These are phyloP conservation scores for Willisornis vidua DNA, from an alignment of 2,113 vertebrate species.

Conservation along the genomic window DNA sequence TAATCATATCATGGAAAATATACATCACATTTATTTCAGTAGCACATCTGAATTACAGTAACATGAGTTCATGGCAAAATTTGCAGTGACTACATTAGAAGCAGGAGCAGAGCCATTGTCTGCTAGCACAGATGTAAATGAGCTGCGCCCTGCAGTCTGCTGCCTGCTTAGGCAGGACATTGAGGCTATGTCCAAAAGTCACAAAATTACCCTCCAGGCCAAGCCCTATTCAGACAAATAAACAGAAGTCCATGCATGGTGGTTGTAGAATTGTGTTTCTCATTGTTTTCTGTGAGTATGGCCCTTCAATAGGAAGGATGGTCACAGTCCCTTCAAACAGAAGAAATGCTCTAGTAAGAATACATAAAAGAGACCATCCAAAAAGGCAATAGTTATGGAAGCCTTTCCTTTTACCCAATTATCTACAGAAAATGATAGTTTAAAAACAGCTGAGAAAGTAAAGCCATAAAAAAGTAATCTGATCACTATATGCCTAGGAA, in stretches of 20 bases:
- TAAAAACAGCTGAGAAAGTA: neutral
- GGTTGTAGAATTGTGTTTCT: neutral
- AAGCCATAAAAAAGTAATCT: neutral
- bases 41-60: constrained; percentile 36
- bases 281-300: neutral
- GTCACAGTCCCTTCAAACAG: neutral
- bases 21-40: constrained; percentile 48
- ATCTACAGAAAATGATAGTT: neutral
- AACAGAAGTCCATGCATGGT: neutral
- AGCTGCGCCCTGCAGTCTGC: neutral
- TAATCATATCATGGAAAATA: constrained; percentile 59
- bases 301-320: neutral
- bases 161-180: neutral
- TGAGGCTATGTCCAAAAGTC: neutral
- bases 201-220: neutral
- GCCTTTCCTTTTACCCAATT: neutral
- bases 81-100: neutral
- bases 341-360: neutral
- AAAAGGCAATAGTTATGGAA: neutral
- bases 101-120: constrained; percentile 7
- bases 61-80: constrained; percentile 7
- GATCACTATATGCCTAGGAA: neutral
- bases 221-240: neutral
- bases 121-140: neutral
- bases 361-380: neutral